phyloP scores from a whole-genome alignment of 2,113 vertebrate species.

The Morone saxatilis region DNA sequence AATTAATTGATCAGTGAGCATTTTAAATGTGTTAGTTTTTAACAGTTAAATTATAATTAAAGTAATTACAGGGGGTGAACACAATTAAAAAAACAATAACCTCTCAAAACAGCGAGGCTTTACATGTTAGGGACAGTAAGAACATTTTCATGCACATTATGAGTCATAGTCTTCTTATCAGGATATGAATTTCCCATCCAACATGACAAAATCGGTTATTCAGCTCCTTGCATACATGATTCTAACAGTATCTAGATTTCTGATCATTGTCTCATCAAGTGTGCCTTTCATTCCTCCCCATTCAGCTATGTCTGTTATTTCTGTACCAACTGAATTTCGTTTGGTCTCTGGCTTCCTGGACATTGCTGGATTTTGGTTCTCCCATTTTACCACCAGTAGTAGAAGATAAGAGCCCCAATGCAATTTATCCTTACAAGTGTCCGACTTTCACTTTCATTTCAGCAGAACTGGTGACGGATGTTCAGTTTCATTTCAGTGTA shows the following conservation, averaged over 20 bases:
- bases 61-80: background rate
- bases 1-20: background rate
- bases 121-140: background rate
- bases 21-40: background rate
- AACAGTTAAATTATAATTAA: background rate
- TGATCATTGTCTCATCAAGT: background rate
- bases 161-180: no score
- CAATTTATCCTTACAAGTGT: background rate
- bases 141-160: no score
- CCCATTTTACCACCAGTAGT: background rate
- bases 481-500: background rate
- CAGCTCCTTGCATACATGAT: background rate
- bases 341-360: conserved; percentile 8
- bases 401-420: background rate
- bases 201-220: background rate
- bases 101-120: background rate
- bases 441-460: background rate
- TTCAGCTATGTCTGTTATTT: no score
- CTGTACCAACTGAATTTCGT: no score
- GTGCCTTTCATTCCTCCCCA: background rate
- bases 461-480: background rate
- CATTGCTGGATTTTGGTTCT: background rate
- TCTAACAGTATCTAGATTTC: background rate
- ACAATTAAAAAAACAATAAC: background rate
- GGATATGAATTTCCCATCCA: background rate